Base-by-base conservation (phyloP, 2,888 invertebrate genomes). In the Hipparchia sbordonii region DNA sequence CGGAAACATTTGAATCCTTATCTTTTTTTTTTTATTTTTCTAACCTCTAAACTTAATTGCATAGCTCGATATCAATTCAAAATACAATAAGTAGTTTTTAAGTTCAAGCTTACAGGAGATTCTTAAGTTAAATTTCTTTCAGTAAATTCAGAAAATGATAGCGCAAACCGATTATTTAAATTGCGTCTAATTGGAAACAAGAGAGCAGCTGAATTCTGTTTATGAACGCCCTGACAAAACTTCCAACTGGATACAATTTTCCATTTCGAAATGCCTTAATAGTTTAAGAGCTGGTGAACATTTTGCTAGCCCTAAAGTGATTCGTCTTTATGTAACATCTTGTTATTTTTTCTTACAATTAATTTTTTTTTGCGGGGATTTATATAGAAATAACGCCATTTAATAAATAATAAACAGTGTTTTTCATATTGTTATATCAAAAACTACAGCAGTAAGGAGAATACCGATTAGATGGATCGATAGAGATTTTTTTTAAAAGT, bases 191-290 rank as follows among this genome's bases (percentile, higher is more conserved):
- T 62, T 67, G 72, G 71, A 70, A 68, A 72, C 67, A 73, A 74
- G 79, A 69, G 69, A 74, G 74, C 71, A 74, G 75, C 78, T 73
- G 78, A 82, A 81, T 81, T 81, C 81, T 81, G 57, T 83, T 82
- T 82, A 81, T 78, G 79, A 76, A 79, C 78, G 74, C 77, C 80
- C 78, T 80, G 80, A 82, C 82, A 84, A 84, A 86, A 85, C 81
- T 82, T 84, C 83, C 83, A 79, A 81, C 82, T 82, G 82, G 82
- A 85, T 86, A 85, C 87, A 87, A 89, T 91, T 91, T 91, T 91
- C 91, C 87, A 89, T 91, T 91, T 90, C 85, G 85, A 89, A 91
- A 91, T 89, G 87, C 87, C 87, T 88, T 89, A 52, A 52, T 65
- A 39, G 65, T 52, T 51, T 10, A 12, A 10, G 65, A 65, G 65